Percentiles rank a stretch among this genome's conserved stretches.
Conservation (phyloP, 2,888 invertebrate genomes). For the Aphidoletes aphidimyza region DNA sequence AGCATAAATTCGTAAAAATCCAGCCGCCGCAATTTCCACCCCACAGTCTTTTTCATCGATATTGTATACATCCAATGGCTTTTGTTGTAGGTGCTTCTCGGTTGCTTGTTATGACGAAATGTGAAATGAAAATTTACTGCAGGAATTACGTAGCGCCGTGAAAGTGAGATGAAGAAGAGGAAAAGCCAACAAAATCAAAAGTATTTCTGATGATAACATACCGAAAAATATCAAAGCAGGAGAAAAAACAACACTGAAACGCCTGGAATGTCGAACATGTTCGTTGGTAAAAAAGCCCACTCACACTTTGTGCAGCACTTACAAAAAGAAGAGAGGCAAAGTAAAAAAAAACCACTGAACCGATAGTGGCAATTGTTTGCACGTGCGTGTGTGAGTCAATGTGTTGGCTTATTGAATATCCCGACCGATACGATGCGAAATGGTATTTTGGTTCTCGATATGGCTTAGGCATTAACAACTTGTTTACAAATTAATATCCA, state of each 20-base stretch:
- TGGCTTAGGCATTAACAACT: not conserved
- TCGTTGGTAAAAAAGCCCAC: too few species aligned
- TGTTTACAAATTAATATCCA: constrained; percentile 43
- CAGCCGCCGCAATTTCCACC: too few species aligned
- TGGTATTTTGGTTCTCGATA: not conserved
- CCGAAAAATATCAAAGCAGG: not conserved
- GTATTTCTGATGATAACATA: not conserved
- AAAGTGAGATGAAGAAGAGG: too few species aligned
- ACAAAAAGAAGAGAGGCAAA: too few species aligned
- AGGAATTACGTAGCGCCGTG: too few species aligned
- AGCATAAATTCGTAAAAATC: too few species aligned
- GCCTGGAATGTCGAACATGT: too few species aligned
- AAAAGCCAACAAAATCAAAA: not conserved
- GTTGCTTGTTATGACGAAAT: constrained; percentile 7
- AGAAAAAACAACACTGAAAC: not conserved
- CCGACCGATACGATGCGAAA: too few species aligned
- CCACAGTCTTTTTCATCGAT: too few species aligned
- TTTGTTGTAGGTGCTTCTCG: not conserved
- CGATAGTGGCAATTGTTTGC: constrained; percentile 26
- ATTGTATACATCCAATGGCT: not conserved
- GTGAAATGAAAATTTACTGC: not conserved
- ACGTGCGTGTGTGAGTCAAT: constrained; percentile 8
- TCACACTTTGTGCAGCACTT: too few species aligned
- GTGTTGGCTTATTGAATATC: too few species aligned
- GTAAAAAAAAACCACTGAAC: not conserved